Percentiles rank a stretch among this genome's conserved stretches.
phyloP scores from a whole-genome alignment of 2,888 invertebrate genomes.

The Stomorhina lunata region DNA sequence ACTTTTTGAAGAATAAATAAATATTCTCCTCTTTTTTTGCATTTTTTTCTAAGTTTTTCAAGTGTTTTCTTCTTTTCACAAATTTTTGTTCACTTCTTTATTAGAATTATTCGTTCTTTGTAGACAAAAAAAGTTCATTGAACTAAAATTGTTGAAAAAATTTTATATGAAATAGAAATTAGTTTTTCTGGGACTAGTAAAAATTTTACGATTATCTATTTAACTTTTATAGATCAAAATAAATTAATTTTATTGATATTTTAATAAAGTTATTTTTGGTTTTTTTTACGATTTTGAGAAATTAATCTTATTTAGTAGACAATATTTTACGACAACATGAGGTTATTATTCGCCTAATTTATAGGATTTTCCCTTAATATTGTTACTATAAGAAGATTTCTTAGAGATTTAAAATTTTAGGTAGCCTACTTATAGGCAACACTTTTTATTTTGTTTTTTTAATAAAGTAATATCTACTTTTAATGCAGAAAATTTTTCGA shows the following conservation, averaged over 20 bases:
- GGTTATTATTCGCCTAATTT: too few relatives aligned
- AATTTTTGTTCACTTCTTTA: background rate
- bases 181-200: slow-evolving; percentile 22
- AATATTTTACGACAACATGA: too few relatives aligned
- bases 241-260: slow-evolving; percentile 29
- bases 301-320: too few relatives aligned
- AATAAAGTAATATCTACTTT: too few relatives aligned
- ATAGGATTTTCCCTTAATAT: too few relatives aligned
- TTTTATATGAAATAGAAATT: background rate
- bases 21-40: slow-evolving; percentile 7
- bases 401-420: too few relatives aligned
- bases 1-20: background rate
- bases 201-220: slow-evolving; percentile 38
- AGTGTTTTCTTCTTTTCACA: background rate
- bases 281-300: background rate
- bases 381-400: too few relatives aligned
- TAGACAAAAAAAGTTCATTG: slow-evolving; percentile 22
- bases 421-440: too few relatives aligned
- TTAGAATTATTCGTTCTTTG: background rate
- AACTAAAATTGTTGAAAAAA: background rate
- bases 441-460: too few relatives aligned
- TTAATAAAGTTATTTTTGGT: slow-evolving; percentile 29
- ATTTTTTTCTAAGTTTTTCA: slow-evolving; percentile 3
- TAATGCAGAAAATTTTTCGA: too few relatives aligned
- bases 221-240: background rate